phyloP scores from a whole-genome alignment of 1,140 invertebrate species.

The Andricus grossulariae region DNA sequence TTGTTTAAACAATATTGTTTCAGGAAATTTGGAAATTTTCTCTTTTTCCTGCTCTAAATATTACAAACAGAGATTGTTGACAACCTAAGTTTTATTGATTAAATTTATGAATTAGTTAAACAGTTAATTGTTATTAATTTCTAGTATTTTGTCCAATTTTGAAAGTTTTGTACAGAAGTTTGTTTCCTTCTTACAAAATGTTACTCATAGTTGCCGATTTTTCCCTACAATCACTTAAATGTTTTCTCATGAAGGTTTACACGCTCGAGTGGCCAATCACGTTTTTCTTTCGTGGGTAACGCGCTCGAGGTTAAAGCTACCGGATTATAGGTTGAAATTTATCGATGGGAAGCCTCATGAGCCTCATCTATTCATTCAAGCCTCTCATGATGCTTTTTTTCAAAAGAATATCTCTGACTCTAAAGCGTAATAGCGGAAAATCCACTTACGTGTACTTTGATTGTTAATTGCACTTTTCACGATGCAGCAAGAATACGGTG shows the following conservation, averaged over 20 bases:
- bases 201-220: too few relatives aligned
- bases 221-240: conserved; percentile 8
- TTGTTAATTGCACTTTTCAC: not conserved
- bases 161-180: too few relatives aligned
- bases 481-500: not conserved
- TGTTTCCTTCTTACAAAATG: too few relatives aligned
- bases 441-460: not conserved
- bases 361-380: too few relatives aligned
- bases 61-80: too few relatives aligned
- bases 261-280: not conserved
- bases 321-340: conserved; percentile 20
- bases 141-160: too few relatives aligned
- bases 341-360: conserved; percentile 1
- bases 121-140: too few relatives aligned
- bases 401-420: not conserved
- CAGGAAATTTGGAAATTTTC: too few relatives aligned
- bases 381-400: not conserved
- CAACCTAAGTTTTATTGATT: too few relatives aligned
- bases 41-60: too few relatives aligned
- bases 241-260: conserved; percentile 17
- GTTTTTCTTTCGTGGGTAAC: conserved; percentile 1
- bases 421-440: not conserved
- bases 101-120: too few relatives aligned
- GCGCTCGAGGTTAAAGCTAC: not conserved
- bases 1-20: too few relatives aligned